Conservation (phyloP, 53 echinoderm and acorn worm species). For the Apostichopus leukothele region DNA sequence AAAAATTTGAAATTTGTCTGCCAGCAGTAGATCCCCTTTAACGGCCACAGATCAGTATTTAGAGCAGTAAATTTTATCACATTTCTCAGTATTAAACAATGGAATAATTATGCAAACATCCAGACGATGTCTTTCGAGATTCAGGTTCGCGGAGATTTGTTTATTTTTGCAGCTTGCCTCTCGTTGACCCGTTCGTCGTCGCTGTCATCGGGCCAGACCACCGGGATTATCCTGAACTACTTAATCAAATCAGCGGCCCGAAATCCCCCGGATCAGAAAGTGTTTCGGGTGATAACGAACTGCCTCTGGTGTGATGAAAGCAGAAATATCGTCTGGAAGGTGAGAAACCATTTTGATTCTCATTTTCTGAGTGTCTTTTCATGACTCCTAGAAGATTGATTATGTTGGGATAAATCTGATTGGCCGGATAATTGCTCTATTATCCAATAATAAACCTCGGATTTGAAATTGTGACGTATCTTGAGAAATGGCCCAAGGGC, state of each 20-base stretch:
- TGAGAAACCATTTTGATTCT: constrained; percentile 17
- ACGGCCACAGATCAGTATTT: too few species aligned
- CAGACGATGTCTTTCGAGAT: too few species aligned
- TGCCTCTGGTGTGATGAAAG: constrained; percentile 80
- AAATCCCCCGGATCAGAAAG: constrained; percentile 16
- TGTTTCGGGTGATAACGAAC: constrained; percentile 72
- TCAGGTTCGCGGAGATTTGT: too few species aligned
- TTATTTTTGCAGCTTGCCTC: constrained; percentile 59
- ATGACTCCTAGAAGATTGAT: too few species aligned
- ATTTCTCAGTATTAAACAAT: too few species aligned
- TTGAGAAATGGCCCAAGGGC: too few species aligned
- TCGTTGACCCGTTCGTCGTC: constrained; percentile 62
- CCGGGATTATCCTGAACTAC: constrained; percentile 76
- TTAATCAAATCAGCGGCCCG: constrained; percentile 67
- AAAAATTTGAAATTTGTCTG: too few species aligned
- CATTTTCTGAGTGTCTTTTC: background rate
- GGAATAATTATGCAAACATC: too few species aligned
- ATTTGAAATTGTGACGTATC: background rate
- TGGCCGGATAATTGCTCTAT: background rate
- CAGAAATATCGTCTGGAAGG: constrained; percentile 91
- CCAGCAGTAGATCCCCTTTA: too few species aligned
- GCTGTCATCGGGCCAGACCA: constrained; percentile 59
- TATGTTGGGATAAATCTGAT: background rate
- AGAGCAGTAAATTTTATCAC: too few species aligned
- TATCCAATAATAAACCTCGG: background rate